Base-by-base conservation (phyloP, 92 coral and sea anemone genomes). In the Hydrozoanthus gracilis region DNA sequence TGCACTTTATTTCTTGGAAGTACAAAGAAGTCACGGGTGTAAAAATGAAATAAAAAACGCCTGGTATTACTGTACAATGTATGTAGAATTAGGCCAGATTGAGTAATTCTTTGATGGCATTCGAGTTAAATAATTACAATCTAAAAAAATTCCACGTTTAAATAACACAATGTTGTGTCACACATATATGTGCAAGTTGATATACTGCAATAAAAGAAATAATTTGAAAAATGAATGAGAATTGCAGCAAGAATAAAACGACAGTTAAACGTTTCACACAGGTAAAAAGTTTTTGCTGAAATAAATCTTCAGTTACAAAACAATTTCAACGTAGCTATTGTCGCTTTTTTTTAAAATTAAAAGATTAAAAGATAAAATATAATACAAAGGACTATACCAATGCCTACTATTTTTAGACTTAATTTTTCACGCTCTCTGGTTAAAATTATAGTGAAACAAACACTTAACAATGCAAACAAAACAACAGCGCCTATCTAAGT, bases 1-100 rank as follows among this genome's bases (percentile, higher is more conserved):
- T 80, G 75, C 72, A 64, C 74, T 80, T 80, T 80, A 80, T 80
- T 80, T 80, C 39, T 27, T 65, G 74, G 66, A 49, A 20, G 61
- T 48, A 65, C 9, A 75, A 79, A 79, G 84, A 80, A 80, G 83
- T 60, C 71, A 78, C 71, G 73, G 73, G 27, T 79, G 58, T 62
- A 79, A 44, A 62, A 27, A 45, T 9, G 45, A 47, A 80, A 44
- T 20, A 55, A 78, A 65, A 65, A 51, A 15, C 11, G 54, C 49
- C 15, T 49, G 17, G 48, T n/a, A 64, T 51, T 65, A 65, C 74
- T 80, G 60, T 80, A 65, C 74, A 65, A 6, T 17, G 84, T 61
- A 62, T 27, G 84, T 15, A 64, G 62, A 79, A 46, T 74, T 12
- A 3, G 18, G 79, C 8, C 2, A 48, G 17, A 49, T 14, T 10